These are phyloP conservation scores for Phymastichus coffea DNA, from an alignment of 1,140 invertebrate genomes.

Conservation along the genomic window DNA sequence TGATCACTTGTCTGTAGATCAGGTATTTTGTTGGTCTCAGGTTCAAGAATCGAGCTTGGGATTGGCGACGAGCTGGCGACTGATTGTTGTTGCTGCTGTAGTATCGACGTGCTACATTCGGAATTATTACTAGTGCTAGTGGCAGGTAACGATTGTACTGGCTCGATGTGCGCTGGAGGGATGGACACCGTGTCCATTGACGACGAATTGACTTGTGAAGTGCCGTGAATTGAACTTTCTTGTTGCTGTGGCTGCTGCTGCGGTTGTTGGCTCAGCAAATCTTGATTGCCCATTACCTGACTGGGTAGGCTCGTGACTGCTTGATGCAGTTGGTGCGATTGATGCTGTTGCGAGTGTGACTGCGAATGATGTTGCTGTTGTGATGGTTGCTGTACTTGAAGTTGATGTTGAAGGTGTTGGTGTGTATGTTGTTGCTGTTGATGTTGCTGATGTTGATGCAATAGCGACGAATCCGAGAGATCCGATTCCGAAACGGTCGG, in stretches of 20 bases:
- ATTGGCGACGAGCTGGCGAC: slow-evolving; percentile 28
- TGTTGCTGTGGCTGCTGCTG: slow-evolving; percentile 21
- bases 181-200: no score
- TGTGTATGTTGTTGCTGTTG: slow-evolving; percentile 26
- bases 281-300: slow-evolving; percentile 21
- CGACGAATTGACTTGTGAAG: slow-evolving; percentile 37
- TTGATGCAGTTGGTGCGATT: slow-evolving; percentile 6
- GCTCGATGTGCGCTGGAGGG: slow-evolving; percentile 38
- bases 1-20: slow-evolving; percentile 44
- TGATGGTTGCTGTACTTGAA: neutral
- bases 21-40: slow-evolving; percentile 39
- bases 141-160: slow-evolving; percentile 50
- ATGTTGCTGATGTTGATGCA: slow-evolving; percentile 29
- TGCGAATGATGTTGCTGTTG: slow-evolving; percentile 26
- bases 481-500: slow-evolving; percentile 32
- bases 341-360: slow-evolving; percentile 21
- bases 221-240: slow-evolving; percentile 44
- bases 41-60: slow-evolving; percentile 37
- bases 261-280: slow-evolving; percentile 29
- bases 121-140: slow-evolving; percentile 51
- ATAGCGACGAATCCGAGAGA: slow-evolving; percentile 35
- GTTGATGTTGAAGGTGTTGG: slow-evolving; percentile 9
- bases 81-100: slow-evolving; percentile 28
- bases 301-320: neutral
- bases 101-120: slow-evolving; percentile 43